phyloP scores from a whole-genome alignment of 2,888 invertebrate genomes.

The Heliconius sara region DNA sequence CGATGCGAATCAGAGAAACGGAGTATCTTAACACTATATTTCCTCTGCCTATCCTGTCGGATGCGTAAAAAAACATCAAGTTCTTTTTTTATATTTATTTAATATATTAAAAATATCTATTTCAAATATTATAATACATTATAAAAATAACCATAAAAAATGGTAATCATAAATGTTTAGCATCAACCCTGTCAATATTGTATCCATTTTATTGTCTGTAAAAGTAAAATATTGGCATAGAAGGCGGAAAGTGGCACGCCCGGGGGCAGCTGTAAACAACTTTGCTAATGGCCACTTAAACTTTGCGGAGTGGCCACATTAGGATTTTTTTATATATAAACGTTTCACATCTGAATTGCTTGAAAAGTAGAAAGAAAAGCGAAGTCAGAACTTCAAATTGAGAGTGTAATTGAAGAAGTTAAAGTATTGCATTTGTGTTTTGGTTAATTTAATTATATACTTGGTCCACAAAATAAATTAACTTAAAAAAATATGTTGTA shows the following conservation, averaged over 20 bases:
- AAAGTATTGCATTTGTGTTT: background rate
- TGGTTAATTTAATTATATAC: background rate
- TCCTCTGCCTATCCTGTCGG: background rate
- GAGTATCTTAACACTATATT: background rate
- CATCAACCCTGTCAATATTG: conserved; percentile 22
- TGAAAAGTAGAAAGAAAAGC: conserved; percentile 23
- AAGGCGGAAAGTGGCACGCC: conserved; percentile 56
- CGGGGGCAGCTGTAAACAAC: conserved; percentile 72
- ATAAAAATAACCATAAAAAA: background rate
- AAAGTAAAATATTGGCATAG: conserved; percentile 37
- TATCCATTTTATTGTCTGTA: conserved; percentile 29
- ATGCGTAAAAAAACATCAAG: background rate
- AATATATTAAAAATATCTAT: background rate
- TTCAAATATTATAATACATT: background rate
- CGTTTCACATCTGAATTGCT: conserved; percentile 33
- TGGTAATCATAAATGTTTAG: background rate
- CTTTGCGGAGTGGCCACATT: conserved; percentile 68
- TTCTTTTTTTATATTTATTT: no score
- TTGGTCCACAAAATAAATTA: no score
- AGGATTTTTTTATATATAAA: conserved; percentile 46
- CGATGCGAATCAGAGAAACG: background rate
- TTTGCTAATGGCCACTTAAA: conserved; percentile 75
- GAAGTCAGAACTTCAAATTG: background rate
- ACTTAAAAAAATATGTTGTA: no score
- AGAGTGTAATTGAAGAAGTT: conserved; percentile 18